Evolutionary conservation across 2,888 invertebrate species (phyloP).

Genomic region (Sinopyrophorus schimmeli): DNA sequence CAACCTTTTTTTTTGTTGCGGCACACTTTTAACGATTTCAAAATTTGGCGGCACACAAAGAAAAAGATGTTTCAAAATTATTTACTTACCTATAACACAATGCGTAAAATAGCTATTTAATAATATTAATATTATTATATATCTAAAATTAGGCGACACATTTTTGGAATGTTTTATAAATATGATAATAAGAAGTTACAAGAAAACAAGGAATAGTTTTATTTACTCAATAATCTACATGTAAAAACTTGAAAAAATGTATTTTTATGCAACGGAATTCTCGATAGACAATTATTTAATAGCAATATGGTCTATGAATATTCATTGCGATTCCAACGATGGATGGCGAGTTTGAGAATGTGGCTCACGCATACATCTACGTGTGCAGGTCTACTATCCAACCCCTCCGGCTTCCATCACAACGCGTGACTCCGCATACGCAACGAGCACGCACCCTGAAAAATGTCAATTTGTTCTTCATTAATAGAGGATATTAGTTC

Average conservation of each 20-base stretch:
- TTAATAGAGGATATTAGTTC: slow-evolving; percentile 55
- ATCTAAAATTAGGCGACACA: too few species aligned
- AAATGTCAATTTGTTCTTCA: slow-evolving; percentile 58
- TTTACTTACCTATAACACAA: too few species aligned
- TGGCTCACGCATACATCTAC: slow-evolving; percentile 45
- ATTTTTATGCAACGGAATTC: slow-evolving; percentile 22
- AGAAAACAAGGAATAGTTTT: slow-evolving; percentile 1
- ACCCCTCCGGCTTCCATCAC: slow-evolving; percentile 36
- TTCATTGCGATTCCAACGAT: slow-evolving; percentile 37
- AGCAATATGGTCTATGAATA: slow-evolving; percentile 36
- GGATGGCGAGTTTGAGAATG: slow-evolving; percentile 45
- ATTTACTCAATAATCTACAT: slow-evolving; percentile 1
- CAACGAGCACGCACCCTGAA: slow-evolving; percentile 56
- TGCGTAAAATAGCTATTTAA: too few species aligned
- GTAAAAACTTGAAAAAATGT: slow-evolving; percentile 15
- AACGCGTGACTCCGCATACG: slow-evolving; percentile 55
- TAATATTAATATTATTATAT: too few species aligned
- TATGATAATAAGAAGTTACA: too few species aligned
- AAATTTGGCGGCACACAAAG: too few species aligned
- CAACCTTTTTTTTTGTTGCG: too few species aligned
- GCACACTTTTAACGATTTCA: too few species aligned
- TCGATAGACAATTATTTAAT: slow-evolving; percentile 31
- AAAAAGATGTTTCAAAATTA: too few species aligned
- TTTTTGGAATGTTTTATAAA: too few species aligned
- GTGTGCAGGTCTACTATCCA: slow-evolving; percentile 42